Conservation (phyloP, 2,797 vertebrate species). For the Choloepus didactylus region DNA sequence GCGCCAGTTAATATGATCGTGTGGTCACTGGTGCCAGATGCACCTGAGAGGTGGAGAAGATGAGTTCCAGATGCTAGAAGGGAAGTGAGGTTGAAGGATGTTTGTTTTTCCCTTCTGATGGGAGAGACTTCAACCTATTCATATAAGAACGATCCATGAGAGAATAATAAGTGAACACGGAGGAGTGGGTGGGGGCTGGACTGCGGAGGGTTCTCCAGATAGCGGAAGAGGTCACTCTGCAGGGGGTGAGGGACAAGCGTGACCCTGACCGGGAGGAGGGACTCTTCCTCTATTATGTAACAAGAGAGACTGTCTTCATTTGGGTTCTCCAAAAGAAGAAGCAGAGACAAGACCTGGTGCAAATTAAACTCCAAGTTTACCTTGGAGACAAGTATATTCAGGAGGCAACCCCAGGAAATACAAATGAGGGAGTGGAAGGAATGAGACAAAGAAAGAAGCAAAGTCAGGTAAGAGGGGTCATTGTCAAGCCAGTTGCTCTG, state of each 20-base stretch:
- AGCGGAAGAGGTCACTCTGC: neutral
- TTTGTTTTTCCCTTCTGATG: neutral
- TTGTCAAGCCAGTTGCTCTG: neutral
- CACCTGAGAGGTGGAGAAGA: too few species aligned
- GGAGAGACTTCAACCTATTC: neutral
- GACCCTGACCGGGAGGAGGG: neutral
- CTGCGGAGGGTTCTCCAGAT: neutral
- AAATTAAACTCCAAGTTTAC: neutral
- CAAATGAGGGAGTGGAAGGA: neutral
- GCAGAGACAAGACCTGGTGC: neutral
- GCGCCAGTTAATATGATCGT: neutral
- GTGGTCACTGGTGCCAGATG: neutral
- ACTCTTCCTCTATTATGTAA: neutral
- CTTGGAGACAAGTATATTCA: neutral
- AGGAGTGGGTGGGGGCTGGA: neutral
- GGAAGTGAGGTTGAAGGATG: neutral
- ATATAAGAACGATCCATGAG: neutral
- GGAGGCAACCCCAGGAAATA: neutral
- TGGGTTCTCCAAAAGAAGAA: neutral
- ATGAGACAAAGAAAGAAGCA: neutral
- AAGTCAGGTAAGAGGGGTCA: neutral
- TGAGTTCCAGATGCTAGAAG: neutral
- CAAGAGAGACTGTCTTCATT: neutral
- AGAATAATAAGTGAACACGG: neutral
- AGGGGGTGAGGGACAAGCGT: fast-evolving